phyloP scores from a whole-genome alignment of 2,797 vertebrate species.

The Typhlichthys eigenmanni region DNA sequence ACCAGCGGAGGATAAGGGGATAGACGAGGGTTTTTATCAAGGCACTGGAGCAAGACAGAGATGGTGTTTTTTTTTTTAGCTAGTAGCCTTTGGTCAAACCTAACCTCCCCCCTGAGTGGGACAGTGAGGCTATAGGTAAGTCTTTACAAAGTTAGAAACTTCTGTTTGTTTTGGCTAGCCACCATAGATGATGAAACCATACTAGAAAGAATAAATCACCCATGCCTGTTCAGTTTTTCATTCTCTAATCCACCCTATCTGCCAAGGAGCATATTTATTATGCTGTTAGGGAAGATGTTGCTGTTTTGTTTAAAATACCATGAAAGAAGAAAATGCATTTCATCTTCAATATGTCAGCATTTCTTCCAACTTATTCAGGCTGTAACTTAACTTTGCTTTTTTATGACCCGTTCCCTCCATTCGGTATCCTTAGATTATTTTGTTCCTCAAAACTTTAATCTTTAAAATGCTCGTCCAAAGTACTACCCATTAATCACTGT shows the following conservation, averaged over 20 bases:
- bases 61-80: slow-evolving; percentile 34
- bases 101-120: slow-evolving; percentile 14
- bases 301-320: slow-evolving; percentile 36
- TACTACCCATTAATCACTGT: too few species aligned
- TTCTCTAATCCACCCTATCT: slow-evolving; percentile 20
- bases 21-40: slow-evolving; percentile 45
- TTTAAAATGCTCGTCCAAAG: too few species aligned
- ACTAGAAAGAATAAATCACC: slow-evolving; percentile 49
- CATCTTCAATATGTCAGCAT: background rate
- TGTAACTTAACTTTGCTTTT: slow-evolving; percentile 30
- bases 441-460: background rate
- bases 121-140: slow-evolving; percentile 42
- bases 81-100: slow-evolving; percentile 26
- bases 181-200: slow-evolving; percentile 63
- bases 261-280: slow-evolving; percentile 56
- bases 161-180: slow-evolving; percentile 63
- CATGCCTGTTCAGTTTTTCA: slow-evolving; percentile 34
- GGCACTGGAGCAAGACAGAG: slow-evolving; percentile 25
- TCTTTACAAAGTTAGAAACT: slow-evolving; percentile 20
- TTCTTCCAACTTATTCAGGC: slow-evolving; percentile 19
- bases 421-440: slow-evolving; percentile 22
- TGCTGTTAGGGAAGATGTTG: slow-evolving; percentile 48
- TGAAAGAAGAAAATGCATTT: background rate
- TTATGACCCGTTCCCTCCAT: slow-evolving; percentile 28
- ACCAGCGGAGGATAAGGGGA: slow-evolving; percentile 29